A percentile compares a stretch with the other conserved stretches of the same genome.
Evolutionary conservation across 2,113 vertebrate genomes (phyloP).

Genomic region (Piprites chloris): DNA sequence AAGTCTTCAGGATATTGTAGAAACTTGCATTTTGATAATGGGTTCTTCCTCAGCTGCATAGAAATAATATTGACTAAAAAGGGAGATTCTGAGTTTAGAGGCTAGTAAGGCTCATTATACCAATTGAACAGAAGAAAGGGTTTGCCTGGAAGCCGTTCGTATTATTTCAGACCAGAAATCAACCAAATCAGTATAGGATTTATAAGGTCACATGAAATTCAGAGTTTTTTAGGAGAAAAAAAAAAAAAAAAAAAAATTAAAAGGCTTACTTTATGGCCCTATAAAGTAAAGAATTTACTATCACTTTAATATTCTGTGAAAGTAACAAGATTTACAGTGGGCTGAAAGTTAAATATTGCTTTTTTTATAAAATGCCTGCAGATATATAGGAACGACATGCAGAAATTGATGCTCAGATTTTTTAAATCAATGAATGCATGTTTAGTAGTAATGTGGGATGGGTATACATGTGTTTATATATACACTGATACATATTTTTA

Average conservation of each 20-base stretch:
- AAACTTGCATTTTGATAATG: not conserved
- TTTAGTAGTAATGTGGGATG: not conserved
- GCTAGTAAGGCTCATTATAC: not conserved
- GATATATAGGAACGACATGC: not conserved
- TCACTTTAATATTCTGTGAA: not conserved
- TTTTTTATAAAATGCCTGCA: not conserved
- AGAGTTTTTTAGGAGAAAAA: not conserved
- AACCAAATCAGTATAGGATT: not conserved
- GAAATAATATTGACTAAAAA: not conserved
- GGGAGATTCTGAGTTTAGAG: not conserved
- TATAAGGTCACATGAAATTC: not conserved
- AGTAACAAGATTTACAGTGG: not conserved
- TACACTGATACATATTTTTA: not conserved
- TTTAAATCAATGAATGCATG: not conserved
- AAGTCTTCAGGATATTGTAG: not conserved
- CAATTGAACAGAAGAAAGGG: not conserved
- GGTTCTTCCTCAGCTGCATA: not conserved
- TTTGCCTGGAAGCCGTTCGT: not conserved
- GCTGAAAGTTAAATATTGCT: not conserved
- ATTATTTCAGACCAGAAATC: not conserved
- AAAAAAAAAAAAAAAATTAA: not conserved
- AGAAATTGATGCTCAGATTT: not conserved
- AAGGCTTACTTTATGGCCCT: not conserved
- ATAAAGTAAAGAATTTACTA: not conserved
- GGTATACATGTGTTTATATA: fast-evolving